phyloP scores from a whole-genome alignment of 2,888 invertebrate genomes.

The Lepidochrysops patricia region DNA sequence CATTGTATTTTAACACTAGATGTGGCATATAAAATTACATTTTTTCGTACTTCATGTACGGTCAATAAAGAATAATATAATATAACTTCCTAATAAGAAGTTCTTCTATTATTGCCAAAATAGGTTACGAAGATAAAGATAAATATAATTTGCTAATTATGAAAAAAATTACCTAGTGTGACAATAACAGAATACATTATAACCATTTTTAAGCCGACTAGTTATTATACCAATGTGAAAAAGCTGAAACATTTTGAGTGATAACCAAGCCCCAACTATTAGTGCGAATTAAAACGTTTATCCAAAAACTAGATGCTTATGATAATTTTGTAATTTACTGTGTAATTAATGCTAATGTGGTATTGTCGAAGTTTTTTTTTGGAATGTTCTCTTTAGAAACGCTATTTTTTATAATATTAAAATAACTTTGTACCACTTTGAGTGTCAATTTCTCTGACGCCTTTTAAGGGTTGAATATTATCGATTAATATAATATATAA shows the following conservation, averaged over 20 bases:
- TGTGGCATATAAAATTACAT: constrained; percentile 10
- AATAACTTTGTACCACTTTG: neutral
- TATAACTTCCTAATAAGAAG: constrained; percentile 6
- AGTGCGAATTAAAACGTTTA: constrained; percentile 13
- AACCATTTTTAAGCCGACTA: constrained; percentile 21
- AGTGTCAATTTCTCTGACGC: neutral
- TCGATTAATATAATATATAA: no score
- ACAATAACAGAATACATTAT: constrained; percentile 7
- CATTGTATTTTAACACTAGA: neutral
- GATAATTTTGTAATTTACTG: constrained; percentile 11
- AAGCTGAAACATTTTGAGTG: constrained; percentile 11
- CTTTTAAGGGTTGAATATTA: no score
- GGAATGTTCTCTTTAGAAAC: neutral
- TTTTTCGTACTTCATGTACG: neutral
- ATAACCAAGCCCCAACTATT: constrained; percentile 10
- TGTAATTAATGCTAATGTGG: constrained; percentile 5
- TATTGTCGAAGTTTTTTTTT: constrained; percentile 9
- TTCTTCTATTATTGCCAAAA: neutral
- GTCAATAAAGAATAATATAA: neutral
- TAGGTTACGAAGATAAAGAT: neutral
- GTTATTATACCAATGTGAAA: constrained; percentile 19
- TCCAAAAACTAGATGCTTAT: constrained; percentile 1
- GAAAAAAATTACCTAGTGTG: constrained; percentile 2
- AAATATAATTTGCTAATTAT: neutral
- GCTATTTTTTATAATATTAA: neutral